These are phyloP conservation scores for Aphyosemion australe DNA, from an alignment of 2,113 vertebrate species.

Conservation along the genomic window DNA sequence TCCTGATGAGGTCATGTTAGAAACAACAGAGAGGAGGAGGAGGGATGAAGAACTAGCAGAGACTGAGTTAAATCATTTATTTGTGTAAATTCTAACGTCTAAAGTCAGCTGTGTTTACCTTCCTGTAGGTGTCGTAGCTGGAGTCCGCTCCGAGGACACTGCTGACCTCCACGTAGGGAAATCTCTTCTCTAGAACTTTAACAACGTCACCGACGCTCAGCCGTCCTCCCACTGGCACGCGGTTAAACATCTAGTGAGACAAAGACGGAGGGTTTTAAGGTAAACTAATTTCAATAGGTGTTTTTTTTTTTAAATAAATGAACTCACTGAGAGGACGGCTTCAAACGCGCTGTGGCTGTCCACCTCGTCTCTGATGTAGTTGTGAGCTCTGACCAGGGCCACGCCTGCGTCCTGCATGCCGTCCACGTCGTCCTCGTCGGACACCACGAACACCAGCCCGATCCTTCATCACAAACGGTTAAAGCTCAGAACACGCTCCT, in stretches of 20 bases:
- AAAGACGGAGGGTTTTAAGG: neutral
- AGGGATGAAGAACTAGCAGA: no score
- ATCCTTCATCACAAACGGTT: conserved; percentile 68
- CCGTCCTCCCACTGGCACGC: conserved; percentile 82
- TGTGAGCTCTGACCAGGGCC: conserved; percentile 90
- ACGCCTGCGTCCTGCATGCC: conserved; percentile 92
- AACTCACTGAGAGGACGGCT: conserved; percentile 87
- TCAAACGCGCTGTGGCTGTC: conserved; percentile 92
- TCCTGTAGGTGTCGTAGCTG: conserved; percentile 90
- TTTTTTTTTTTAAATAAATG: neutral
- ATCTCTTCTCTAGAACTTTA: conserved; percentile 89
- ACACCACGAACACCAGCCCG: conserved; percentile 94
- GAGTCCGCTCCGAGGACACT: conserved; percentile 92
- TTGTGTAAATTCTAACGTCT: no score
- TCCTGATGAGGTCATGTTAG: conserved; percentile 74
- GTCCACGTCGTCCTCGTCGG: conserved; percentile 87
- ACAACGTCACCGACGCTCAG: conserved; percentile 90
- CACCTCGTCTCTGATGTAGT: conserved; percentile 90
- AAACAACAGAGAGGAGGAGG: no score
- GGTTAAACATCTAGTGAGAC: conserved; percentile 87
- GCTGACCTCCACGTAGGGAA: conserved; percentile 89
- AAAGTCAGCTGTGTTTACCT: conserved; percentile 78
- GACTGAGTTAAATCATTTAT: no score
- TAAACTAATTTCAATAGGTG: neutral
- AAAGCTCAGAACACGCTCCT: no score